Evolutionary conservation across 2,888 invertebrate species (phyloP).

Genomic region (Sesia apiformis): DNA sequence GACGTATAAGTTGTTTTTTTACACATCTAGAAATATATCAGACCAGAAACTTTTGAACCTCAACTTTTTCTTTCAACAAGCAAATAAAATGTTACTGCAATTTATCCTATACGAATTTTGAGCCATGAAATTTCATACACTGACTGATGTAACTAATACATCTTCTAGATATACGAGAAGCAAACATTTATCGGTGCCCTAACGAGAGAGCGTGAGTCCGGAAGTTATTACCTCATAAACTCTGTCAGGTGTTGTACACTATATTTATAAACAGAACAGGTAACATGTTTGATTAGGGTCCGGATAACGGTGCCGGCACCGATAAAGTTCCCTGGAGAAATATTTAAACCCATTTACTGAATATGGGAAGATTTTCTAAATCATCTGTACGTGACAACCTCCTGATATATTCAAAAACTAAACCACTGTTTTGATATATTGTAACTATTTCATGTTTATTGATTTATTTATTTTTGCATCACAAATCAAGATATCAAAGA

Average conservation of each 20-base stretch:
- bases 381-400: no score
- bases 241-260: slow-evolving; percentile 2
- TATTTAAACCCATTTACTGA: slow-evolving; percentile 7
- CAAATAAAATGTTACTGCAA: no score
- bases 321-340: slow-evolving; percentile 22
- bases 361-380: no score
- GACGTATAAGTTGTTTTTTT: no score
- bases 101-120: neutral
- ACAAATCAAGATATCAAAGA: no score
- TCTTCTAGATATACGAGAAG: slow-evolving; percentile 40
- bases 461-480: no score
- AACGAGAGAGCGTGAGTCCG: slow-evolving; percentile 14
- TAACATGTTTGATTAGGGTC: slow-evolving; percentile 45
- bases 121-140: slow-evolving; percentile 20
- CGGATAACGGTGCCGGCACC: slow-evolving; percentile 13
- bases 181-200: slow-evolving; percentile 26
- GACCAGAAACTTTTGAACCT: no score
- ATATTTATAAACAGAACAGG: slow-evolving; percentile 30
- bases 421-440: no score
- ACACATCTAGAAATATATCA: no score
- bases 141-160: slow-evolving; percentile 42
- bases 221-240: slow-evolving; percentile 47
- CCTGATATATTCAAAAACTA: no score
- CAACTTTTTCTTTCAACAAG: no score
- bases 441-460: no score